Evolutionary conservation across 2,113 vertebrate species (phyloP), one percentile per base, ranked within the genome.

Genomic region (Gymnorhina tibicen): DNA sequence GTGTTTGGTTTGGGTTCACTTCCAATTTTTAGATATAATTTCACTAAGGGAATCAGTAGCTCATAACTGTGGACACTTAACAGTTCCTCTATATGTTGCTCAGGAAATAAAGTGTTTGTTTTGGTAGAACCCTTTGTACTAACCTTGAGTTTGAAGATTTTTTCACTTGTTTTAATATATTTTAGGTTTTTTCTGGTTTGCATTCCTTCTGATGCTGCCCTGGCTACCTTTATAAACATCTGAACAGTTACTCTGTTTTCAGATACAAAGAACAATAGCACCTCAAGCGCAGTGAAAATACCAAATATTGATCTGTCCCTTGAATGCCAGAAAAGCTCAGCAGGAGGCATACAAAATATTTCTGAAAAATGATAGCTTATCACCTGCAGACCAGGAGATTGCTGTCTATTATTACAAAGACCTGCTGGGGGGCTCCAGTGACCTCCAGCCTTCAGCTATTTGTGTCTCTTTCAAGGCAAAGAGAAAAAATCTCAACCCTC

Each of bases 241-340:
- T 84, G 89, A 95, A 78, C 89, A 47, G 59, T 96, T 89, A 68
- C 72, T 93, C 66, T 92, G 78, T 96, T 97, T 97, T 87, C 92
- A 88, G 80, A 90, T 87, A 97, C 95, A 96, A 96, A 95, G 96
- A 95, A 95, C 92, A 97, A 97, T 91, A 87, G 88, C 68, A 91
- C 83, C 56, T 94, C 81, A 66, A 82, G 86, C 1, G 0, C 56
- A 75, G 81, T 77, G 80, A 95, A 95, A 95, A 93, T 82, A 89
- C 76, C 70, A 88, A 97, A 94, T 96, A 97, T 96, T 95, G 96
- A 97, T 94, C 85, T 94, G 67, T 83, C 75, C 60, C 58, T 89
- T 83, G 76, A 94, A 83, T 91, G 78, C 92, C 81, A 94, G 91
- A 91, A 94, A 86, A 92, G 56, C 95, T 95, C 91, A 95, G 96